phyloP scores from a whole-genome alignment of 2,113 vertebrate species.

The Upupa epops region DNA sequence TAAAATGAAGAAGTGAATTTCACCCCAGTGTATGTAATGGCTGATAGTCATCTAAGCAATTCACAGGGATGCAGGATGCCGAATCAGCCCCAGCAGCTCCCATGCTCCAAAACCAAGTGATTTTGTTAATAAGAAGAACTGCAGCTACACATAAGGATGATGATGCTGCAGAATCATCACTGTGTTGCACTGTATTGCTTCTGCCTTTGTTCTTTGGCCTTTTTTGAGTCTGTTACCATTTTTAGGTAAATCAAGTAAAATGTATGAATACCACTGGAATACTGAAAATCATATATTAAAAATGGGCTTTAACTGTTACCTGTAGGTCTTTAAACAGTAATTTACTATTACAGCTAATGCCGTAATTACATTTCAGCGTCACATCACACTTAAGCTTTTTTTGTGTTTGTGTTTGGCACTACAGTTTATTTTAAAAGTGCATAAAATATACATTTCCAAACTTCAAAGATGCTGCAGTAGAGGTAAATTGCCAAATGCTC shows the following conservation, averaged over 20 bases:
- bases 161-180: not conserved
- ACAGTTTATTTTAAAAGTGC: constrained; percentile 41
- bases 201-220: constrained; percentile 40
- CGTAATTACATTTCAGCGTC: constrained; percentile 47
- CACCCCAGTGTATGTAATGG: not conserved
- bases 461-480: constrained; percentile 66
- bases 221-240: not conserved
- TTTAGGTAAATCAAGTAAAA: constrained; percentile 59
- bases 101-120: not conserved
- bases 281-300: constrained; percentile 44
- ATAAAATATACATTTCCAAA: constrained; percentile 72
- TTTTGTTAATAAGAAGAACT: not conserved
- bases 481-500: constrained; percentile 69
- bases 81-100: not conserved
- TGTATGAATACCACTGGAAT: constrained; percentile 26
- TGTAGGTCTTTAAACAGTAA: constrained; percentile 63
- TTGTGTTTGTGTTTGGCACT: constrained; percentile 50
- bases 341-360: constrained; percentile 32
- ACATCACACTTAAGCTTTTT: constrained; percentile 45
- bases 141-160: not conserved
- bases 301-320: constrained; percentile 28
- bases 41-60: not conserved
- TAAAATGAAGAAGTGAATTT: not conserved
- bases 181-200: not conserved
- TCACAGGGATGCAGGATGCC: not conserved